Evolutionary conservation across 2,113 vertebrate species (phyloP).

Genomic region (Hippocampus barbouri): DNA sequence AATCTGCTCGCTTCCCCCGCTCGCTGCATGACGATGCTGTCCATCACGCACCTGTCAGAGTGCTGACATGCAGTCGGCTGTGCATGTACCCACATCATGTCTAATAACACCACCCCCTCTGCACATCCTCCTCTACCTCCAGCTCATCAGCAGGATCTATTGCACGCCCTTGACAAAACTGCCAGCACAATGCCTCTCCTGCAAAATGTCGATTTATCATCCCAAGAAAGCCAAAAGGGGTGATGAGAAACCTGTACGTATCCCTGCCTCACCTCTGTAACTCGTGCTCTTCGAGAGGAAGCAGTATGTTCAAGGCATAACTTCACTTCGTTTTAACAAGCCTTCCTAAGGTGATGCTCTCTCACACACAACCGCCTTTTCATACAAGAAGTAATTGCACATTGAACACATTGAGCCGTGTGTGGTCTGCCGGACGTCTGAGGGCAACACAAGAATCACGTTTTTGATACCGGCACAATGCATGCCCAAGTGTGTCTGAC

Average conservation of each 20-base stretch:
- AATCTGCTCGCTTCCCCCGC: neutral
- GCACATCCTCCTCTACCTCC: constrained; percentile 25
- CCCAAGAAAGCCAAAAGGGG: constrained; percentile 31
- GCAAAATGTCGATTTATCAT: constrained; percentile 25
- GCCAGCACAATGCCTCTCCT: constrained; percentile 35
- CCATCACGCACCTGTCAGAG: constrained; percentile 41
- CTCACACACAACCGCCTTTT: constrained; percentile 48
- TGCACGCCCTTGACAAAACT: constrained; percentile 61
- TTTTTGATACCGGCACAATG: constrained; percentile 2
- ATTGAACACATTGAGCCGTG: constrained; percentile 42
- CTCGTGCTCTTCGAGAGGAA: neutral
- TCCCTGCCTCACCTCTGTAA: constrained; percentile 19
- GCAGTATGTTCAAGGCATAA: neutral
- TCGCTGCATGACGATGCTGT: constrained; percentile 5
- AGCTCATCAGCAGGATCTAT: constrained; percentile 54
- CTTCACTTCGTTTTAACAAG: constrained; percentile 8
- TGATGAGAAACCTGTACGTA: constrained; percentile 16
- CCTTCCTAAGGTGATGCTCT: constrained; percentile 29
- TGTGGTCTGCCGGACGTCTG: constrained; percentile 15
- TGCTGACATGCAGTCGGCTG: constrained; percentile 44
- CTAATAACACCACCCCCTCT: constrained; percentile 36
- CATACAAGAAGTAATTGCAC: constrained; percentile 29
- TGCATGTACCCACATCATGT: constrained; percentile 46
- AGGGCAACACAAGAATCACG: neutral
- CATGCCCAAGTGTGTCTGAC: constrained; percentile 19